Evolutionary conservation across 1,140 invertebrate species (phyloP), one percentile per base, ranked within the genome.

Genomic region (Bombus confusus): DNA sequence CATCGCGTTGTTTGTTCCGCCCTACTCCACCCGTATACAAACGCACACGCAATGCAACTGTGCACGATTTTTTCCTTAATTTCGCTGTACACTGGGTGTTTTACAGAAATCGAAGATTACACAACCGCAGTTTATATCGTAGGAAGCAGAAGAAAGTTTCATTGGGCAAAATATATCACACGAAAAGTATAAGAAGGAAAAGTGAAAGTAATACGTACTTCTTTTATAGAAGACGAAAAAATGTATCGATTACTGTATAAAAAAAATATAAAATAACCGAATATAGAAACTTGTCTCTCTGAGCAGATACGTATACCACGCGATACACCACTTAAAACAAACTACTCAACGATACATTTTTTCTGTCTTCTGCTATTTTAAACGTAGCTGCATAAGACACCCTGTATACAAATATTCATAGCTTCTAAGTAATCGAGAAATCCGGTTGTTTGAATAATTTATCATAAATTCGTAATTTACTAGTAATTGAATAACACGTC

Each of bases 1-100:
- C 37, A 64, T 75, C 64, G 43, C 28, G 73, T 66, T 77, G 52
- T 52, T 72, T 62, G 28, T 73, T 73, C 41, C 22, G 37, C 25
- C 34, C 6, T 62, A n/a, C 28, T 18, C 28, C 28, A 5, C 8
- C 28, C 75, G 12, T 15, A 6, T 22, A n/a, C 13, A 3, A 18
- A 37, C 25, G 18, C 12, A 25, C 34, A 25, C 28, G 12, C 6
- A 52, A 22, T 52, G n/a, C 62, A 66, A 62, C 39, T 47, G 34
- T 39, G 10, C 43, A 41, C n/a, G 59, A 41, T n/a, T 73, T 47
- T 34, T 22, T n/a, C 37, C 37, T 10, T 37, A 5, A n/a, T 37
- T 76, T 9, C 6, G 2, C 9, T 6, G 47, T 52, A 52, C 2
- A 52, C 47, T 52, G 47, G 47, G 47, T 52, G 47, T 52, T 52